These are phyloP conservation scores for Argynnis bischoffii DNA, from an alignment of 2,888 invertebrate genomes.

Conservation along the genomic window DNA sequence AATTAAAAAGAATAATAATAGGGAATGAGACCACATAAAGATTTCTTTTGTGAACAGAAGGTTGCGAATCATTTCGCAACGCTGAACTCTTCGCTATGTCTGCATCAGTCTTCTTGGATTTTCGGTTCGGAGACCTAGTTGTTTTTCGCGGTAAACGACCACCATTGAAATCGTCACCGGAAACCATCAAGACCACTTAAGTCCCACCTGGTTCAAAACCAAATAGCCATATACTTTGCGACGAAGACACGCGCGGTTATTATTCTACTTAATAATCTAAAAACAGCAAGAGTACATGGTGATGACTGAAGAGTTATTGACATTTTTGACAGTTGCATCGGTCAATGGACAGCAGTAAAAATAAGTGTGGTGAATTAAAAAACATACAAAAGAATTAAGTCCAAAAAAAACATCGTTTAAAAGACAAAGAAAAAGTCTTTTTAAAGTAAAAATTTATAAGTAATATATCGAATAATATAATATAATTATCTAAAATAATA, in stretches of 20 bases:
- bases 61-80: slow-evolving; percentile 83
- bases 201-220: slow-evolving; percentile 65
- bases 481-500: too few species aligned
- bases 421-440: too few species aligned
- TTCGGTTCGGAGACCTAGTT: slow-evolving; percentile 85
- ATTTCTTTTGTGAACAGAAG: slow-evolving; percentile 93
- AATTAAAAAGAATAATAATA: slow-evolving; percentile 92
- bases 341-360: slow-evolving; percentile 27
- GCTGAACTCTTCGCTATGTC: slow-evolving; percentile 83
- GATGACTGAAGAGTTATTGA: slow-evolving; percentile 54
- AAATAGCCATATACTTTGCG: slow-evolving; percentile 70
- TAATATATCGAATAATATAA: too few species aligned
- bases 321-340: slow-evolving; percentile 46
- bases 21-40: slow-evolving; percentile 94
- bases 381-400: neutral
- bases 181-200: slow-evolving; percentile 80
- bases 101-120: slow-evolving; percentile 84
- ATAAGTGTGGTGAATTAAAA: slow-evolving; percentile 4
- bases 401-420: too few species aligned
- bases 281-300: slow-evolving; percentile 54
- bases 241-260: slow-evolving; percentile 68
- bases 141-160: slow-evolving; percentile 85
- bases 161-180: slow-evolving; percentile 83
- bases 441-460: too few species aligned
- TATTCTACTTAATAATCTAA: slow-evolving; percentile 61